phyloP scores from a whole-genome alignment of 2,113 vertebrate genomes.

The Antigone vipio region DNA sequence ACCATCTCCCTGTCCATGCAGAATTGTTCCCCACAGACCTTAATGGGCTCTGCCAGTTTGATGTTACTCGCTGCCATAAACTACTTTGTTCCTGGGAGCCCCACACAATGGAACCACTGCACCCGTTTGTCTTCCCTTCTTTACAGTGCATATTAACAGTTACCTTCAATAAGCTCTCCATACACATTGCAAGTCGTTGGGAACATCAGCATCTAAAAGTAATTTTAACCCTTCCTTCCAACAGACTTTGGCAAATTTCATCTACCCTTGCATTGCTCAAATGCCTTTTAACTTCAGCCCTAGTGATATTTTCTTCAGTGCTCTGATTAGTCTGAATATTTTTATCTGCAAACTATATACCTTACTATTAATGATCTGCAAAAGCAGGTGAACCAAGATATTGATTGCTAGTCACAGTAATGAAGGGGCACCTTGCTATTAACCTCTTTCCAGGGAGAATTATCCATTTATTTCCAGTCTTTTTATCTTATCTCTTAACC shows the following conservation, averaged over 20 bases:
- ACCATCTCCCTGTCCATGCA: not conserved
- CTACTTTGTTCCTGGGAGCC: not conserved
- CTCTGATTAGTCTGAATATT: not conserved
- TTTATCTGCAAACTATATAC: constrained; percentile 3
- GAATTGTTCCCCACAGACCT: not conserved
- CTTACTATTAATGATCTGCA: constrained; percentile 34
- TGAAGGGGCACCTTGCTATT: constrained; percentile 65
- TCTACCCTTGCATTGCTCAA: not conserved
- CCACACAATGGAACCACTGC: not conserved
- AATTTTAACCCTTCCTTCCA: not conserved
- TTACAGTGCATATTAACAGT: not conserved
- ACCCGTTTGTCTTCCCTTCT: not conserved
- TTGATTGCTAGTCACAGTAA: constrained; percentile 25
- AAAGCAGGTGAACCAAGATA: constrained; percentile 55
- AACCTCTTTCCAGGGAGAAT: constrained; percentile 61
- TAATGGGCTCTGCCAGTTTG: not conserved
- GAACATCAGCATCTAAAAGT: not conserved
- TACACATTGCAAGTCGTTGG: not conserved
- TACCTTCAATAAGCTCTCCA: not conserved
- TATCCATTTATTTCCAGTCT: constrained; percentile 58
- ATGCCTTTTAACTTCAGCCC: not conserved
- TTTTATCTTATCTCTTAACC: constrained; percentile 68
- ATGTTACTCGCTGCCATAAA: not conserved
- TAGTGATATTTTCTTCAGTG: not conserved
- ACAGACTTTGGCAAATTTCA: not conserved